Base-by-base conservation (phyloP, 2,113 vertebrate genomes). In the Scomber scombrus region DNA sequence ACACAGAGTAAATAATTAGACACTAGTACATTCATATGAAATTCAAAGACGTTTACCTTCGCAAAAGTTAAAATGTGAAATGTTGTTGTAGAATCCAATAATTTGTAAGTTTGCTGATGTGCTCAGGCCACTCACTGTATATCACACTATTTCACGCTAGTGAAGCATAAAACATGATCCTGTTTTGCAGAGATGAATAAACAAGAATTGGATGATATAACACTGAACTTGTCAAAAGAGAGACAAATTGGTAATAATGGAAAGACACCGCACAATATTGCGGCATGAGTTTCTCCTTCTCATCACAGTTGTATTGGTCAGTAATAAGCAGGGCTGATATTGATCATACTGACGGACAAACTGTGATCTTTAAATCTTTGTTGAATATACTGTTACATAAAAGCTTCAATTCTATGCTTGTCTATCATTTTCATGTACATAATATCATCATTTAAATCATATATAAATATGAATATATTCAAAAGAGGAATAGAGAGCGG, bases 261-360 rank as follows among this genome's bases (percentile, higher is more conserved):
- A 77, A 70, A 60, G 55, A 70, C 4, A n/a, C 16, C 23, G 40
- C 51, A 68, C 54, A 47, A 21, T 40, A 16, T 52, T 15, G 19
- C 15, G 8, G 34, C 34, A 40, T 40, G 5, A 68, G 57, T 69
- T 62, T 80, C 34, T 63, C 56, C 45, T 14, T 74, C n/a, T 52
- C 68, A 77, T 69, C 68, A 31, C 64, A 58, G 62, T 46, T 74
- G 67, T 56, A 67, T 43, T 55, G 62, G 71, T 54, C 56, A 63
- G 51, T 74, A 80, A 82, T 74, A 57, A 81, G 47, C 65, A 54
- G 16, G 73, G 49, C 50, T 74, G 50, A 40, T 21, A 78, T 88
- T 63, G 75, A 40, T 74, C 80, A 73, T 23, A 57, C 51, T 77
- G 57, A 46, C 19, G 47, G 55, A 69, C 19, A 56, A 47, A 63